Conservation (phyloP, 1,140 invertebrate genomes). For the Andricus grossulariae region DNA sequence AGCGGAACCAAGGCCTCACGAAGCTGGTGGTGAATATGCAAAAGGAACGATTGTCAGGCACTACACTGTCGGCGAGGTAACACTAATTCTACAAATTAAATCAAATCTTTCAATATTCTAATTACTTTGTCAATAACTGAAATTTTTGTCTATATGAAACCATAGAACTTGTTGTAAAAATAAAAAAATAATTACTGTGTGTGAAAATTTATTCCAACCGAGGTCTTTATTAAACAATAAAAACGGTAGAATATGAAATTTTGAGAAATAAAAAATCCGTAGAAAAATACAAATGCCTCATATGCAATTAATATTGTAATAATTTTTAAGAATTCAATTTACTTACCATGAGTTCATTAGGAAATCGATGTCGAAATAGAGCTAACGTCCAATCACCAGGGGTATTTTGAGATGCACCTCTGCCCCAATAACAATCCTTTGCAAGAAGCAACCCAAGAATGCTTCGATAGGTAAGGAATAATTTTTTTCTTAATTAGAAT, state of each 20-base stretch:
- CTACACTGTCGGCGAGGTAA: conserved; percentile 88
- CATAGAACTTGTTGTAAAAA: too few species aligned
- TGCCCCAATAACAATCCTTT: conserved; percentile 90
- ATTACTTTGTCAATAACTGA: too few species aligned
- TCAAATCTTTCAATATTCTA: neutral
- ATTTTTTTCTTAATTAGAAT: neutral
- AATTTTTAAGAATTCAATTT: neutral
- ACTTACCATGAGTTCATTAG: conserved; percentile 63
- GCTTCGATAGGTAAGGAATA: conserved; percentile 83
- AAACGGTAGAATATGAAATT: neutral
- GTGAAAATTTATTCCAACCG: too few species aligned
- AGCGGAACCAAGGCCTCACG: conserved; percentile 85
- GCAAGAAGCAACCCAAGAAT: conserved; percentile 86
- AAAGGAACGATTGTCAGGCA: conserved; percentile 89
- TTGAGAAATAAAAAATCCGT: neutral
- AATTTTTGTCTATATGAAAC: too few species aligned
- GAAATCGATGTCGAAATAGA: conserved; percentile 90
- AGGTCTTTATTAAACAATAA: neutral
- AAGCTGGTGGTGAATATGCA: conserved; percentile 90
- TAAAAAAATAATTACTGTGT: too few species aligned
- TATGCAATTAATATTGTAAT: neutral
- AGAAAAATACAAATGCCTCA: neutral
- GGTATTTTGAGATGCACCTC: conserved; percentile 88
- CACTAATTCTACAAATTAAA: conserved; percentile 60
- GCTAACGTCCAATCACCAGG: conserved; percentile 92